Evolutionary conservation across 1,140 invertebrate species (phyloP), one percentile per base, ranked within the genome.

Genomic region (Cydia strobilella): DNA sequence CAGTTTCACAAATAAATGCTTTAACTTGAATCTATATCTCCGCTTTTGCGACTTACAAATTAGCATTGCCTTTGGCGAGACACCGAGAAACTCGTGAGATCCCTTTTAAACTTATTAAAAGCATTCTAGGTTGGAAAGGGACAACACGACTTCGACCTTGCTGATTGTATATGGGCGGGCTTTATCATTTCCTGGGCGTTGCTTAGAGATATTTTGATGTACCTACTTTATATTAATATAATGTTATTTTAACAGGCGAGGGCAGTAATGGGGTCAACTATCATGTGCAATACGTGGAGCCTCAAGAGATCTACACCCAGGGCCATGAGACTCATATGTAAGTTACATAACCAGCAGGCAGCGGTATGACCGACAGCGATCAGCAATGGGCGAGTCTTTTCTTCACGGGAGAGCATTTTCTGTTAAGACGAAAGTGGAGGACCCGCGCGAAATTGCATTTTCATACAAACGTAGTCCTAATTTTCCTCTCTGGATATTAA

Each of bases 261-360:
- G 90, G 89, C n/a, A 87, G 90, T 9, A 89, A 86, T 73, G 91
- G 90, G 15, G 92, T 93, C 79, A 93, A 93, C 82, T 96, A 96
- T 84, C 95, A 96, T 86, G 95, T 96, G 78, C 95, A 96, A 87
- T 96, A 96, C 94, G 95, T 96, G 74, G 95, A 96, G 85, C 94
- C 95, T 5, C 92, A 93, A 74, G 94, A 93, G 86, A 94, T 94
- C 72, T 95, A 90, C 90, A 94, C 90, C 80, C 95, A 92, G 85
- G 92, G 82, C 77, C 92, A 89, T 77, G 94, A 95, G 87, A 86
- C 94, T 65, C 95, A 96, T 93, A 95, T 96, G 95, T 96, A 91
- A 95, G 95, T 93, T 65, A 9, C 45, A 48, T 48, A 48, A 51
- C 15, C 42, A 45, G 12, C 3, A 45, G 42, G 13, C 42, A 45